Conservation (phyloP, 2,888 invertebrate genomes). For the Aleiodes leptofemur region DNA sequence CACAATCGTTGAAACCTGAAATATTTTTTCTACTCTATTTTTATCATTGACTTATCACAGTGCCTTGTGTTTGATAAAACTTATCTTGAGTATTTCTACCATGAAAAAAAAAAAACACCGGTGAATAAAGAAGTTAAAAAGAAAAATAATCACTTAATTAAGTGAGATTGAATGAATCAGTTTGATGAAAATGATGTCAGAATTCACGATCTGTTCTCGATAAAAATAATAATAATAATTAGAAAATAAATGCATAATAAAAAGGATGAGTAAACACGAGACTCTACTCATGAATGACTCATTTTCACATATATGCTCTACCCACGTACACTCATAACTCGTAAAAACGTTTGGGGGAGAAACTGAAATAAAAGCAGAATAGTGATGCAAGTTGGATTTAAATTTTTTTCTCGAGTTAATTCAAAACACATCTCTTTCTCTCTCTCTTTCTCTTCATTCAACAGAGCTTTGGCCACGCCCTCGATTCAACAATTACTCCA, state of each 20-base stretch:
- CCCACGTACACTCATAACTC: background rate
- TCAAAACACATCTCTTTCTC: no score
- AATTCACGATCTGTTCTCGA: background rate
- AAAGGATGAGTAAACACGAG: constrained; percentile 28
- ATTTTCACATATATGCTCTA: constrained; percentile 1
- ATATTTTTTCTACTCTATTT: background rate
- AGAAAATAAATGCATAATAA: background rate
- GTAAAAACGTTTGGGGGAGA: background rate
- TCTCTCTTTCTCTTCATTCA: background rate
- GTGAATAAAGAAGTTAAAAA: background rate
- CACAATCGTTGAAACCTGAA: no score
- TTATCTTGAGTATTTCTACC: constrained; percentile 6
- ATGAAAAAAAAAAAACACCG: background rate
- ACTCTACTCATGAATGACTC: constrained; percentile 15
- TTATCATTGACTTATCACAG: constrained; percentile 31
- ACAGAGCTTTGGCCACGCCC: constrained; percentile 15
- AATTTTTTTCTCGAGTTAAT: no score
- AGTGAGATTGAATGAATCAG: constrained; percentile 3
- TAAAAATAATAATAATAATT: background rate
- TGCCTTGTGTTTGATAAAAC: constrained; percentile 20
- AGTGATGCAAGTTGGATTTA: constrained; percentile 8
- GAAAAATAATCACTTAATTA: background rate
- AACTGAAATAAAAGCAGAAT: constrained; percentile 20
- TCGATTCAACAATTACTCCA: background rate
- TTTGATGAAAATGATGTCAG: constrained; percentile 4